Evolutionary conservation across 2,888 invertebrate genomes (phyloP), one percentile per base, ranked within the genome.

Genomic region (Caenorhabditis doughertyi): DNA sequence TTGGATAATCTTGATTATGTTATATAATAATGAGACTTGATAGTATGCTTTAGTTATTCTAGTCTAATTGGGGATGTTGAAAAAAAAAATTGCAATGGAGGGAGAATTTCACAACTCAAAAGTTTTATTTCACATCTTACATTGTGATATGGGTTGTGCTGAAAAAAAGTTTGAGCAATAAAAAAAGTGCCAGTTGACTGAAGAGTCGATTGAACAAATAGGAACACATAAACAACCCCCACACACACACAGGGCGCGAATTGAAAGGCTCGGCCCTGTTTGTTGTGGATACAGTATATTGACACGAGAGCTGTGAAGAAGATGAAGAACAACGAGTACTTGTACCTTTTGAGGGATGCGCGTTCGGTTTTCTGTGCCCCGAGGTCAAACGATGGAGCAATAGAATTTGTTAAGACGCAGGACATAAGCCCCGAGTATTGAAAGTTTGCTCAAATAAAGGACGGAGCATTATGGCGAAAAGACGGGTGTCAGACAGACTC

Each of bases 201-300:
- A 76, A 76, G 76, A 76, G 76, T 76, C 76, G 67, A 76, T 76
- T 76, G 76, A 76, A 76, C 76, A 76, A 76, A 76, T 68, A 76
- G 60, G 77, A 68, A 35, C 67, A 68, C 68, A 77, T 77, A 68
- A 60, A 68, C 77, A 68, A 68, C 68, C 67, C 42, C 56, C 60
- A 11, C n/a, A 11, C 29, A 9, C 62, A 47, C 42, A 29, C 23
- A 58, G 60, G 73, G 53, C 53, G 72, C 53, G 77, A 77, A 68
- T 76, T 56, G 39, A 76, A 68, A 67, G 67, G 67, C 77, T 77
- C 42, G 67, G 51, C 67, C 47, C 67, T 80, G 62, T 80, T 73
- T 73, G 73, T 72, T 80, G 73, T 80, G 72, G 72, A 80, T 80
- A 80, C 80, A 72, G 73, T 73, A 80, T 80, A 80, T 80, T 80